phyloP scores from a whole-genome alignment of 2,113 vertebrate species.

The Willisornis vidua region DNA sequence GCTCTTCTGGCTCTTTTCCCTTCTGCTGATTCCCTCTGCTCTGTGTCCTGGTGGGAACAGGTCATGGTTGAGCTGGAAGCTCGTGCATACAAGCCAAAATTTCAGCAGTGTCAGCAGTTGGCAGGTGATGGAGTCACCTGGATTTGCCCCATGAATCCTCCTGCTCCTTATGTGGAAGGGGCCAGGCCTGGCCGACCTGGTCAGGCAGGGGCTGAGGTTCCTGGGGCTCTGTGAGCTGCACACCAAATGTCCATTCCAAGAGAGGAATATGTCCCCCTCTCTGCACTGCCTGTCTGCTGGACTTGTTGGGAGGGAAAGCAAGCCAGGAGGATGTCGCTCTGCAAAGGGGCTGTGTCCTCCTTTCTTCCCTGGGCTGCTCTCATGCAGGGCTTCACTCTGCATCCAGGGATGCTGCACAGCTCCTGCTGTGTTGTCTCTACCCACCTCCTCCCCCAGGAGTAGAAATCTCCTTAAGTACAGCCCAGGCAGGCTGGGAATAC shows the following conservation, averaged over 20 bases:
- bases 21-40: not conserved
- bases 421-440: not conserved
- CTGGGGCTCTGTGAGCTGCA: not conserved
- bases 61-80: not conserved
- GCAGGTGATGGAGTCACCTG: not conserved
- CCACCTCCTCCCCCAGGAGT: not conserved
- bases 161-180: not conserved
- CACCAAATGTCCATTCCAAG: not conserved
- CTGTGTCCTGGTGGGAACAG: not conserved
- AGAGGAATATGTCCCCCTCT: not conserved
- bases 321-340: not conserved
- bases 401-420: not conserved
- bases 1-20: not conserved
- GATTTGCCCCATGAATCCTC: not conserved
- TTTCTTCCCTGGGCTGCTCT: not conserved
- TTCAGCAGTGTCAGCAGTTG: not conserved
- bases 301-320: not conserved
- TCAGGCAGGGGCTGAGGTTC: not conserved
- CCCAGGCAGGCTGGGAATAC: not conserved
- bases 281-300: not conserved
- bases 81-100: not conserved
- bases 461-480: not conserved
- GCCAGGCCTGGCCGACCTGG: not conserved
- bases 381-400: not conserved
- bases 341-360: not conserved